These are phyloP conservation scores for Drosophila ochracea DNA, from an alignment of 2,888 invertebrate species.

Conservation along the genomic window DNA sequence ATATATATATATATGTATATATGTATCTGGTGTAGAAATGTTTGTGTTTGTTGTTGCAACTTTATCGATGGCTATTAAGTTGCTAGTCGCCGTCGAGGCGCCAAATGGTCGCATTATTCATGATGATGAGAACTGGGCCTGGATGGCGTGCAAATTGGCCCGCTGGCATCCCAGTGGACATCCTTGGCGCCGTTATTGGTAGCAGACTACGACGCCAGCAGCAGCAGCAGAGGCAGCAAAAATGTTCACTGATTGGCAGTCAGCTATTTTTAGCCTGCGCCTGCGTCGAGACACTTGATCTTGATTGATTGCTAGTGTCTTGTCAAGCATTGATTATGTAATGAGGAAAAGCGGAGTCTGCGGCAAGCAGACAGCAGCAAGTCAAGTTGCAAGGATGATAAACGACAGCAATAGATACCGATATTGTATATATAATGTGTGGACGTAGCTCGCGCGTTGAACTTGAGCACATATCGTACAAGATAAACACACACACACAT, in stretches of 20 bases:
- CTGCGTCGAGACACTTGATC: constrained; percentile 69
- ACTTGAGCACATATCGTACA: constrained; percentile 62
- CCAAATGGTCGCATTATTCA: constrained; percentile 73
- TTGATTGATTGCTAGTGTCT: constrained; percentile 72
- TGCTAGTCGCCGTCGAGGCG: constrained; percentile 73
- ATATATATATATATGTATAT: neutral
- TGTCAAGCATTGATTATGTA: constrained; percentile 74
- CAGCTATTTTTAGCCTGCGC: constrained; percentile 68
- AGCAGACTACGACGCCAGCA: constrained; percentile 14
- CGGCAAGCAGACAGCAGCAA: constrained; percentile 14
- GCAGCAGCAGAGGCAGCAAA: constrained; percentile 9
- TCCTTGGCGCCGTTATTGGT: constrained; percentile 80
- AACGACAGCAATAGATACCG: constrained; percentile 52
- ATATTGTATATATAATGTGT: constrained; percentile 68
- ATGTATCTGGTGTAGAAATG: constrained; percentile 6
- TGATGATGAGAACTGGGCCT: constrained; percentile 77
- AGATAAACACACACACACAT: constrained; percentile 1
- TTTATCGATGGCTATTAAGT: constrained; percentile 76
- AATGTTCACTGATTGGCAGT: constrained; percentile 66
- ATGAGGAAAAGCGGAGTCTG: constrained; percentile 60
- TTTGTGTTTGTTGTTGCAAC: constrained; percentile 20
- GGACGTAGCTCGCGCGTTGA: constrained; percentile 57
- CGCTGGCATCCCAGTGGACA: constrained; percentile 55
- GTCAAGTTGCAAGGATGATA: constrained; percentile 47
- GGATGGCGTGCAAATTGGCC: constrained; percentile 64